Evolutionary conservation across 2,113 vertebrate genomes (phyloP).

Genomic region (Trinectes maculatus): DNA sequence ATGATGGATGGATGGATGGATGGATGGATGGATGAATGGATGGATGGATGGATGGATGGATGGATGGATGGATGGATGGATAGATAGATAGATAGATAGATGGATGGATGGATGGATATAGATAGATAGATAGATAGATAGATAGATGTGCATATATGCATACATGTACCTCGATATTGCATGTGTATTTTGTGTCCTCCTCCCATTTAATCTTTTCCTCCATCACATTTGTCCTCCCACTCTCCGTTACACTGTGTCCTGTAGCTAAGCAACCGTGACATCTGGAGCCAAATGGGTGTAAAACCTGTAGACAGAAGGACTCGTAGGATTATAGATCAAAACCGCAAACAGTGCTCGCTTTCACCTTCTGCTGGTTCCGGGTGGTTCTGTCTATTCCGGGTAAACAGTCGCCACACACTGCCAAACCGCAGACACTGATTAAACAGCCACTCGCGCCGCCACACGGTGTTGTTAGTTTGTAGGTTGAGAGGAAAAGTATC

Average conservation of each 20-base stretch:
- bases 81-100: too few species aligned
- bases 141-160: too few species aligned
- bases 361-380: slow-evolving; percentile 23
- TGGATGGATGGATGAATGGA: too few species aligned
- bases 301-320: slow-evolving; percentile 4
- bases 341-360: slow-evolving; percentile 18
- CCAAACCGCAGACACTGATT: slow-evolving; percentile 32
- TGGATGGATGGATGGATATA: too few species aligned
- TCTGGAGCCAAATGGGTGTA: slow-evolving; percentile 29
- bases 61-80: too few species aligned
- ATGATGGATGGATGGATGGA: too few species aligned
- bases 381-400: slow-evolving; percentile 8
- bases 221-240: not conserved
- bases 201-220: not conserved
- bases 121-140: too few species aligned
- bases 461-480: slow-evolving; percentile 9
- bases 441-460: slow-evolving; percentile 10
- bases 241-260: slow-evolving; percentile 1
- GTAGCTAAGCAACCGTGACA: slow-evolving; percentile 38
- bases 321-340: slow-evolving; percentile 5
- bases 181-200: slow-evolving; percentile 3
- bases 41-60: too few species aligned
- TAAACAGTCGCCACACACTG: slow-evolving; percentile 26
- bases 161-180: too few species aligned
- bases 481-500: slow-evolving; percentile 22